These are phyloP conservation scores for Caenorhabditis plicata DNA, from an alignment of 2,888 invertebrate genomes.

Conservation along the genomic window DNA sequence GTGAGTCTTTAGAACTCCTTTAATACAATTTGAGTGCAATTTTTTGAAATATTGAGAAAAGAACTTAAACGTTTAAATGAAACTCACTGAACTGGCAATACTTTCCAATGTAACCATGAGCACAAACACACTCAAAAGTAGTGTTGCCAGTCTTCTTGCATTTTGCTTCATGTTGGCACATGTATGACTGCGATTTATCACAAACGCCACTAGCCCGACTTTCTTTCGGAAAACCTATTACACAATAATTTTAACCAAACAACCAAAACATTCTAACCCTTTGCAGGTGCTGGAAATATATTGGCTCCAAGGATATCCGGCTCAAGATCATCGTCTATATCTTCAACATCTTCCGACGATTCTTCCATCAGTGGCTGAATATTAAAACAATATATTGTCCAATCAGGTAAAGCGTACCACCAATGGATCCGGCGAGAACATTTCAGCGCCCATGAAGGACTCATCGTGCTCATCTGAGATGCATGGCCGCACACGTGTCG, in stretches of 20 bases:
- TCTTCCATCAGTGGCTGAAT: slow-evolving; percentile 1
- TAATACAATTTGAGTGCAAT: too few species aligned
- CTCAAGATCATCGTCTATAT: slow-evolving; percentile 2
- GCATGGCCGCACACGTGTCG: slow-evolving; percentile 11
- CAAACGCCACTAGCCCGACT: too few species aligned
- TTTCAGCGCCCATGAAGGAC: slow-evolving; percentile 1
- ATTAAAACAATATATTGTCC: slow-evolving; percentile 1
- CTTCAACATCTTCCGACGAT: slow-evolving; percentile 1
- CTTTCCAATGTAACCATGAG: slow-evolving; percentile 48
- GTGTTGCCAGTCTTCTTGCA: slow-evolving; percentile 17
- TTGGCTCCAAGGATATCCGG: slow-evolving; percentile 8
- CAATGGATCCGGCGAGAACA: slow-evolving; percentile 24
- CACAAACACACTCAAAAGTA: slow-evolving; percentile 44
- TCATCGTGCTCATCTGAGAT: slow-evolving; percentile 1
- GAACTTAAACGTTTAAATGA: too few species aligned
- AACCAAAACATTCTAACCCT: not conserved
- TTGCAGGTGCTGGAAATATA: slow-evolving; percentile 18
- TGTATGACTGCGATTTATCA: slow-evolving; percentile 35
- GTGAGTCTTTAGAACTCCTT: too few species aligned
- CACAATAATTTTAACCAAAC: not conserved
- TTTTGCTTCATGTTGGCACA: slow-evolving; percentile 45
- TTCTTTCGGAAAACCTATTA: too few species aligned
- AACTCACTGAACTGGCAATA: slow-evolving; percentile 58
- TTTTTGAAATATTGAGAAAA: too few species aligned
- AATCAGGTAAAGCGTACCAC: slow-evolving; percentile 3